These are phyloP conservation scores for Ridgeia piscesae DNA, from an alignment of 1,140 invertebrate genomes.

Conservation along the genomic window DNA sequence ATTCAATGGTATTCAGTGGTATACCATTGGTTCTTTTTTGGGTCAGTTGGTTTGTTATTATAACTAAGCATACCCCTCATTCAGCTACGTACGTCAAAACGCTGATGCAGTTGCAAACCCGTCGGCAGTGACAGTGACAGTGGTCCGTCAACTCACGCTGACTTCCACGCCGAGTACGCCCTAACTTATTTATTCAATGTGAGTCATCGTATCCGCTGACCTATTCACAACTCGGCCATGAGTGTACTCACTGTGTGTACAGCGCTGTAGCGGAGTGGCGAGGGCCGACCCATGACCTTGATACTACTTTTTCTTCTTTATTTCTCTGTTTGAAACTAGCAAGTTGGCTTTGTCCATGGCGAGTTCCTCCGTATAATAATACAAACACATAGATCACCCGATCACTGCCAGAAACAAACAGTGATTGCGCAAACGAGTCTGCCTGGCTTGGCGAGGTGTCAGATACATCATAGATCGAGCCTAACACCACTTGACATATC, in stretches of 20 bases:
- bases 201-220: slow-evolving; percentile 16
- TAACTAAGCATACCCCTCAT: too few relatives aligned
- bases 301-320: background rate
- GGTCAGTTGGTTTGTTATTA: too few relatives aligned
- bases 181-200: background rate
- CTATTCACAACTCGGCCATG: slow-evolving; percentile 16
- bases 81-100: background rate
- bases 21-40: too few relatives aligned
- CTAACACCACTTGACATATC: background rate
- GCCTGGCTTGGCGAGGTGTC: background rate
- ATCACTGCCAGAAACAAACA: background rate
- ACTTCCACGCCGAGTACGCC: background rate
- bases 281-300: background rate
- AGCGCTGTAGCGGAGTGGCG: background rate
- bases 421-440: background rate
- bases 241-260: background rate
- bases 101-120: background rate
- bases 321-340: background rate
- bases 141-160: background rate
- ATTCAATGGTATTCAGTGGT: too few relatives aligned
- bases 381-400: background rate
- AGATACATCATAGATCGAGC: background rate
- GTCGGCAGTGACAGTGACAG: too few relatives aligned
- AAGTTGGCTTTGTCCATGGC: background rate
- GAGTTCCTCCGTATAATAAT: background rate